Evolutionary conservation across 2,113 vertebrate genomes (phyloP).

Genomic region (Phocoena sinus): DNA sequence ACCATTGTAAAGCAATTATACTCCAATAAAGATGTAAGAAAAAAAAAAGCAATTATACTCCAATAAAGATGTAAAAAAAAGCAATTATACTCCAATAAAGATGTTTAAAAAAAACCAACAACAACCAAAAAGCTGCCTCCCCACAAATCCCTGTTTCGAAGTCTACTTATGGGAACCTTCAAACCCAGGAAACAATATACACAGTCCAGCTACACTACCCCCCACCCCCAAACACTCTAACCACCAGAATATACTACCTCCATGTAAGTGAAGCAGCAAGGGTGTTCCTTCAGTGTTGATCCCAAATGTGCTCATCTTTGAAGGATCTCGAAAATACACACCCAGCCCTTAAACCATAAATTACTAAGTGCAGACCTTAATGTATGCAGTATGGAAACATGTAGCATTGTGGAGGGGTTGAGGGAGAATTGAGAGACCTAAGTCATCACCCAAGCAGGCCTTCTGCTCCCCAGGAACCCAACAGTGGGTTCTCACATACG

Average conservation of each 20-base stretch:
- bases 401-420: not conserved
- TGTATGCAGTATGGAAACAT: accelerated
- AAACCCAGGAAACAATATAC: not conserved
- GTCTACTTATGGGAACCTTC: not conserved
- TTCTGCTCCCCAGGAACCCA: not conserved
- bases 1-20: no score
- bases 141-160: not conserved
- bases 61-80: no score
- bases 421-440: no score
- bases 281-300: no score
- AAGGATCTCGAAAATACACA: no score
- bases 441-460: not conserved
- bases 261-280: not conserved
- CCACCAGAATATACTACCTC: not conserved
- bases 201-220: not conserved
- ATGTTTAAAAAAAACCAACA: not conserved
- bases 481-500: not conserved
- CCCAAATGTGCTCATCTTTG: not conserved
- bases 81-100: no score
- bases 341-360: not conserved
- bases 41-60: no score
- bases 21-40: no score
- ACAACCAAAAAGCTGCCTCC: no score
- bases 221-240: not conserved
- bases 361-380: not conserved